These are phyloP conservation scores for Caenorhabditis tropicalis DNA, from an alignment of 1,140 invertebrate genomes.

Conservation along the genomic window DNA sequence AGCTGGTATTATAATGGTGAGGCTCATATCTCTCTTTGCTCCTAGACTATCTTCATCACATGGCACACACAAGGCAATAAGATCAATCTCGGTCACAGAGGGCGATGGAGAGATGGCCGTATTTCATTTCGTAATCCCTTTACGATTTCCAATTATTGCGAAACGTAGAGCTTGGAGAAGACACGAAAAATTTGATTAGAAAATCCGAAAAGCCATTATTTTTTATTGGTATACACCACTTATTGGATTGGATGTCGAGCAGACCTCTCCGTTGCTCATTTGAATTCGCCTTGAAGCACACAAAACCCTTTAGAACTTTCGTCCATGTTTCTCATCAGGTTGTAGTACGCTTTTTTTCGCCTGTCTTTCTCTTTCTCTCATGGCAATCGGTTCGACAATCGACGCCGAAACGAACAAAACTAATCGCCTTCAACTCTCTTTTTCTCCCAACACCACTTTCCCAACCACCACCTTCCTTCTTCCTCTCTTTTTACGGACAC, in stretches of 20 bases:
- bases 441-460: background rate
- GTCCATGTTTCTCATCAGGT: background rate
- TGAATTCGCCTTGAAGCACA: too few relatives aligned
- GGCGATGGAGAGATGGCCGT: background rate
- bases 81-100: background rate
- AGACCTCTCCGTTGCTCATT: too few relatives aligned
- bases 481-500: background rate
- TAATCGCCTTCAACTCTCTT: background rate
- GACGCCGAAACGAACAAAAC: constrained; percentile 25
- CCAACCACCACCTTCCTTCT: background rate
- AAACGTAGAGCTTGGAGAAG: background rate
- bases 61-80: constrained; percentile 37
- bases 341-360: background rate
- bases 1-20: background rate
- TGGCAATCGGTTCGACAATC: constrained; percentile 31
- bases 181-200: background rate
- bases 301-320: too few relatives aligned
- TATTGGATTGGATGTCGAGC: too few relatives aligned
- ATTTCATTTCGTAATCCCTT: constrained; percentile 31
- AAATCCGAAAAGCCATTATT: background rate
- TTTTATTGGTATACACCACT: background rate
- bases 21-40: background rate
- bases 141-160: background rate
- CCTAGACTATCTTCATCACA: constrained; percentile 13
- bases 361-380: background rate